Evolutionary conservation across 2,113 vertebrate genomes (phyloP).

Genomic region (Gymnogyps californianus): DNA sequence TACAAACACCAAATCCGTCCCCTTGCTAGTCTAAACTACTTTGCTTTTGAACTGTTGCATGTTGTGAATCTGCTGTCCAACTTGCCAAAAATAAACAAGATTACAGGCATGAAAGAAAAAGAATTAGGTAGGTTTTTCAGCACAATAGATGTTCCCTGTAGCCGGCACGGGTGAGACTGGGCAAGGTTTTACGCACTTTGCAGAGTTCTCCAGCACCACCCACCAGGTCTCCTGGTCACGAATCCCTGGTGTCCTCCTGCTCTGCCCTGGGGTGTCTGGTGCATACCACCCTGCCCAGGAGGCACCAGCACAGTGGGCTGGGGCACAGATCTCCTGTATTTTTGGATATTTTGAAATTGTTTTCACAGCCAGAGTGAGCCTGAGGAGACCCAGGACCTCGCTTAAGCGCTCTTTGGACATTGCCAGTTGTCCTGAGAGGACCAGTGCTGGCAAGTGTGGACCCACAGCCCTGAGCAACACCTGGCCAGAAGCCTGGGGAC

Average conservation of each 20-base stretch:
- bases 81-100: background rate
- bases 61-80: background rate
- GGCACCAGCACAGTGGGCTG: background rate
- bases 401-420: background rate
- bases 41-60: background rate
- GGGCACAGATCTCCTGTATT: background rate
- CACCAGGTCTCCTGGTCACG: fast-evolving
- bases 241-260: background rate
- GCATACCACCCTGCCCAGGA: background rate
- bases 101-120: background rate
- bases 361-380: background rate
- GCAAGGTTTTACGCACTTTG: background rate
- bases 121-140: background rate
- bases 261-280: background rate
- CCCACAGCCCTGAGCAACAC: background rate
- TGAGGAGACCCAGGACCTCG: background rate
- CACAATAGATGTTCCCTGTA: background rate
- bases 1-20: background rate
- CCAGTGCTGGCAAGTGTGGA: fast-evolving
- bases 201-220: background rate
- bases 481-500: background rate
- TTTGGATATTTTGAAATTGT: background rate
- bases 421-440: background rate
- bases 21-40: background rate
- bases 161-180: fast-evolving